A percentile compares a stretch with the other conserved stretches of the same genome.
These are phyloP conservation scores for Botia kubotai DNA, from an alignment of 2,797 vertebrate species.

Conservation along the genomic window DNA sequence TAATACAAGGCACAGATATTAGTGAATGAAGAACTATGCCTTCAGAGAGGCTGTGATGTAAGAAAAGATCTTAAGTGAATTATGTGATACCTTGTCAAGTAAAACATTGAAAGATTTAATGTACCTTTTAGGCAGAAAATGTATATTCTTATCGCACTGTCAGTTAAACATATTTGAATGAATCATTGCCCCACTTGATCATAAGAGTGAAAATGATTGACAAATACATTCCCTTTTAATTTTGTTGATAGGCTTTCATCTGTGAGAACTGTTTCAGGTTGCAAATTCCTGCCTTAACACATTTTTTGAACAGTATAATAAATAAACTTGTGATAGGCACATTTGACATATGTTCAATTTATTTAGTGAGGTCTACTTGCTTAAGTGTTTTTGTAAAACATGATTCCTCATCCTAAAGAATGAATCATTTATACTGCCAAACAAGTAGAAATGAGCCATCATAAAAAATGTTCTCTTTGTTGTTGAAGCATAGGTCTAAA, in stretches of 20 bases:
- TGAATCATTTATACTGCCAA: conserved; percentile 46
- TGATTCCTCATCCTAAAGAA: background rate
- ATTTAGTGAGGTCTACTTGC: background rate
- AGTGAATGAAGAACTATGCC: background rate
- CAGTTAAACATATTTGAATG: background rate
- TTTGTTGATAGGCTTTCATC: background rate
- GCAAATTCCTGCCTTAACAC: background rate
- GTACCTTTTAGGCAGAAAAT: background rate
- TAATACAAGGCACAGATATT: background rate
- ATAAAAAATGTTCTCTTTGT: conserved; percentile 18
- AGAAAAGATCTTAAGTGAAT: background rate
- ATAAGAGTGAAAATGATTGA: background rate
- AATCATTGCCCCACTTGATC: background rate
- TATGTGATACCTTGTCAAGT: background rate
- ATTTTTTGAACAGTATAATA: background rate
- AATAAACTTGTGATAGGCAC: background rate
- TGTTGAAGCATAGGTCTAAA: background rate
- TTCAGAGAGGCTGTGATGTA: background rate
- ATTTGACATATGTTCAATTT: background rate
- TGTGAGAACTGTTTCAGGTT: background rate
- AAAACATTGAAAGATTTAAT: background rate
- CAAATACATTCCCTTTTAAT: background rate
- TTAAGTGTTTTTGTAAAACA: background rate
- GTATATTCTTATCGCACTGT: background rate
- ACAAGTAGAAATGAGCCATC: conserved; percentile 15